phyloP scores from a whole-genome alignment of 1,140 invertebrate genomes.

The Oncopeltus fasciatus region DNA sequence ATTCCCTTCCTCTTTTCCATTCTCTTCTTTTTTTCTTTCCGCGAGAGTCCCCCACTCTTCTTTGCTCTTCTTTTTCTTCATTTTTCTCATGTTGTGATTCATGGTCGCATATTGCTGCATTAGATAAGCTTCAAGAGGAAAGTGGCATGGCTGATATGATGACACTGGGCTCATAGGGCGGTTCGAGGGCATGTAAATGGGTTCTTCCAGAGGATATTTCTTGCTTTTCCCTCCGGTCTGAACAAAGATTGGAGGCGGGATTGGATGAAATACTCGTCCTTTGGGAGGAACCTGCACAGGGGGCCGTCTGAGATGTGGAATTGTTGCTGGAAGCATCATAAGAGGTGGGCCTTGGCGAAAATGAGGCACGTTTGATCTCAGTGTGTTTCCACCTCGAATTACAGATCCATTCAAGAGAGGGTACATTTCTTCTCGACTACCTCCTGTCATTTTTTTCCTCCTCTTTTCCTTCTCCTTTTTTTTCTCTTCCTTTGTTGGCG shows the following conservation, averaged over 20 bases:
- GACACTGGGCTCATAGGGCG: conserved; percentile 40
- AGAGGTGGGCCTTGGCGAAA: conserved; percentile 14
- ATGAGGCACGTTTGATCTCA: not conserved
- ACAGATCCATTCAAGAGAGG: conserved; percentile 32
- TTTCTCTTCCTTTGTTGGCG: conserved; percentile 43
- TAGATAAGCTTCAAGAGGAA: conserved; percentile 43
- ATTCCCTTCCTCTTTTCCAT: conserved; percentile 7
- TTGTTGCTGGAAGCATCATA: conserved; percentile 25
- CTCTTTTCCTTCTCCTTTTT: conserved; percentile 22
- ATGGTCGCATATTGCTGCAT: conserved; percentile 43
- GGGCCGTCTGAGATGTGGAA: conserved; percentile 24
- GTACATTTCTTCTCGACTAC: conserved; percentile 36
- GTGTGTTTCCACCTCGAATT: conserved; percentile 24
- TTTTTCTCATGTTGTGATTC: conserved; percentile 29
- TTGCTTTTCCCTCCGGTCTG: conserved; percentile 28
- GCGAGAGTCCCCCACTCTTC: conserved; percentile 7
- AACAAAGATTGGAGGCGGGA: conserved; percentile 31
- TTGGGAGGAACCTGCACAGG: conserved; percentile 17
- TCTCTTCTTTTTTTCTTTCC: conserved; percentile 32
- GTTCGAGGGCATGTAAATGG: conserved; percentile 43
- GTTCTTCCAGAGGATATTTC: conserved; percentile 37
- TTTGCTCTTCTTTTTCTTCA: conserved; percentile 29
- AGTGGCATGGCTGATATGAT: conserved; percentile 44
- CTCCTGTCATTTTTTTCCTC: conserved; percentile 27
- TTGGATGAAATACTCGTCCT: conserved; percentile 28